phyloP scores from a whole-genome alignment of 2,888 invertebrate genomes.

The Tethea ocularis region DNA sequence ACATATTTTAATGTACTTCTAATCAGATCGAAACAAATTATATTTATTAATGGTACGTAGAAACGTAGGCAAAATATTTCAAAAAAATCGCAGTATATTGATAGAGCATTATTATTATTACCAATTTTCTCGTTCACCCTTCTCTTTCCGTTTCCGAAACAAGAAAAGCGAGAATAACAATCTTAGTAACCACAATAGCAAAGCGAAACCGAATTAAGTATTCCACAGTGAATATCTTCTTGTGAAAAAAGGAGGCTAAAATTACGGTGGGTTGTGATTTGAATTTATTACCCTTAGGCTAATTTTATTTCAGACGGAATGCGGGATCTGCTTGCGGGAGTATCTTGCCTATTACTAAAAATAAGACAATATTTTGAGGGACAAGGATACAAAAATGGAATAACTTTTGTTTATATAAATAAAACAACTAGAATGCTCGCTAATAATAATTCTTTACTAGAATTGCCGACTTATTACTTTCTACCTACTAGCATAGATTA shows the following conservation, averaged over 20 bases:
- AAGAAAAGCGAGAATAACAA: slow-evolving; percentile 62
- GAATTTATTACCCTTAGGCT: slow-evolving; percentile 79
- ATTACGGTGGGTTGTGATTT: slow-evolving; percentile 78
- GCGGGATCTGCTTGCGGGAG: slow-evolving; percentile 51
- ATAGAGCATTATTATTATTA: slow-evolving; percentile 27
- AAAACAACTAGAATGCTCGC: not conserved
- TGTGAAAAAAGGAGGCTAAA: slow-evolving; percentile 74
- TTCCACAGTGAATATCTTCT: slow-evolving; percentile 72
- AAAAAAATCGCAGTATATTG: not conserved
- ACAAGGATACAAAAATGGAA: slow-evolving; percentile 55
- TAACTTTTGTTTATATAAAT: slow-evolving; percentile 29
- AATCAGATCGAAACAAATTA: no score
- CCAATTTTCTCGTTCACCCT: slow-evolving; percentile 34
- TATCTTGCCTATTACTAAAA: slow-evolving; percentile 60
- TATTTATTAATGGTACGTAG: not conserved
- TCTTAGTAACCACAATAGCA: slow-evolving; percentile 68
- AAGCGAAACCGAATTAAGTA: slow-evolving; percentile 78
- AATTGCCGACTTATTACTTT: no score
- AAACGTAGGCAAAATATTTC: not conserved
- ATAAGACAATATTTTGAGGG: slow-evolving; percentile 65
- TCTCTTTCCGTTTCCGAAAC: slow-evolving; percentile 39
- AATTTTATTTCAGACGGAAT: slow-evolving; percentile 73
- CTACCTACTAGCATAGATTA: no score
- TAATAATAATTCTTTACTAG: not conserved
- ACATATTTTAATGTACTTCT: no score